Base-by-base conservation (phyloP, 2,797 vertebrate species). In the Tapera naevia region DNA sequence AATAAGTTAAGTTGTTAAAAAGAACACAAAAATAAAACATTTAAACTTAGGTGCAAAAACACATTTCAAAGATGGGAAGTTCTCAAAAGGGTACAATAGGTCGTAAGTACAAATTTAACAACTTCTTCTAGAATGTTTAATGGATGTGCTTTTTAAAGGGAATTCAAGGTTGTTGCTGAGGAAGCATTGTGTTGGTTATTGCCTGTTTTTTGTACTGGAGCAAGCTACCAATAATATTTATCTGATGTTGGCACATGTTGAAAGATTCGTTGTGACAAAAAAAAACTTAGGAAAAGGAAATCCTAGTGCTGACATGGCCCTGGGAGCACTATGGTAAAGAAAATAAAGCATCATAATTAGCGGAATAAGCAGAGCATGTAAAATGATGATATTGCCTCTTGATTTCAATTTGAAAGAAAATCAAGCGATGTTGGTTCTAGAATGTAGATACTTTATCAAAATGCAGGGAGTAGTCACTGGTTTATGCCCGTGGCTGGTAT, bases 261-360 rank as follows among this genome's bases (percentile, higher is more conserved):
- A 88, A 94, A 91, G 89, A 60, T 50, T 89, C 39, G 30, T 64
- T 83, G 73, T 72, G 89, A 91, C 82, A n/a, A 91, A 91, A 94
- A 93, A 93, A 83, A 91, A 76, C 70, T 84, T 62, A 66, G 62
- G 54, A 70, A 85, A 86, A 91, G 90, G 93, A 96, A 94, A 94
- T 91, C 85, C 86, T 95, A 3, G 21, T 73, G 85, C 89, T 88
- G 82, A 81, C 85, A 54, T 0, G 1, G 78, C 80, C 67, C 48
- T 93, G 86, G 60, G 48, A 91, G 56, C 10, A 14, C 37, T 50
- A n/a, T 0, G 0, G 80, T 87, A 78, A 92, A 85, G 74, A 86
- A 94, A 96, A 89, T 64, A 94, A 81, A 92, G 43, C 78, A 57
- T 82, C 39, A 7, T 84, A 82, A 91, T 89, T 85, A 50, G 80